phyloP scores from a whole-genome alignment of 2,113 vertebrate genomes.

The Hyperopisus bebe region DNA sequence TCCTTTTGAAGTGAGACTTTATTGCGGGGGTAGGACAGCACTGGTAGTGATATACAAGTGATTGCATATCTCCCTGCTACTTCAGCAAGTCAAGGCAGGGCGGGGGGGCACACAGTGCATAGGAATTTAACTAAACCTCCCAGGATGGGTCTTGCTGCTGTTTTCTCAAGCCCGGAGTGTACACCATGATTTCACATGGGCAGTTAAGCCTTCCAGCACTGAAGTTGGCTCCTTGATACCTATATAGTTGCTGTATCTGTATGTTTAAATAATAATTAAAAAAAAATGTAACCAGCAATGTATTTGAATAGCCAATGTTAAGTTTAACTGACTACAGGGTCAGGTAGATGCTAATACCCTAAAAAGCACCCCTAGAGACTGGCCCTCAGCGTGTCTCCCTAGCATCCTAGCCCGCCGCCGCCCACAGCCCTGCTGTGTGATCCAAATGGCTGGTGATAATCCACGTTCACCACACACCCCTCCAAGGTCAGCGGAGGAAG shows the following conservation, averaged over 20 bases:
- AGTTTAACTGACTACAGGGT: not conserved
- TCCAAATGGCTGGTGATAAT: not conserved
- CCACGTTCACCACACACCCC: not conserved
- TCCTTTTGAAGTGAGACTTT: not conserved
- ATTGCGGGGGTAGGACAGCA: not conserved
- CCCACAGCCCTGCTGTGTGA: not conserved
- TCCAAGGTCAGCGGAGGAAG: conserved; percentile 2
- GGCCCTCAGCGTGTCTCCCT: not conserved
- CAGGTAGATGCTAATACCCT: not conserved
- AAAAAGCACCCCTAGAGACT: not conserved
- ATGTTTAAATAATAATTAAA: not conserved
- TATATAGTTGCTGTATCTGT: not conserved
- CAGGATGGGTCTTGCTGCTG: not conserved
- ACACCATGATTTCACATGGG: not conserved
- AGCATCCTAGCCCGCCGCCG: not conserved
- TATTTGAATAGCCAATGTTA: not conserved
- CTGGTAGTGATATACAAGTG: not conserved
- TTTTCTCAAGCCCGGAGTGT: not conserved
- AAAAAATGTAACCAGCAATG: not conserved
- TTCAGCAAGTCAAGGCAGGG: not conserved
- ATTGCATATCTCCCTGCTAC: not conserved
- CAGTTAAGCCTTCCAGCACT: not conserved
- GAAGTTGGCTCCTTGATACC: not conserved
- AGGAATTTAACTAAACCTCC: not conserved
- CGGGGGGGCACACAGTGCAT: not conserved